A percentile compares a stretch with the other conserved stretches of the same genome.
Evolutionary conservation across 2,113 vertebrate genomes (phyloP).

Genomic region (Pterocles gutturalis): DNA sequence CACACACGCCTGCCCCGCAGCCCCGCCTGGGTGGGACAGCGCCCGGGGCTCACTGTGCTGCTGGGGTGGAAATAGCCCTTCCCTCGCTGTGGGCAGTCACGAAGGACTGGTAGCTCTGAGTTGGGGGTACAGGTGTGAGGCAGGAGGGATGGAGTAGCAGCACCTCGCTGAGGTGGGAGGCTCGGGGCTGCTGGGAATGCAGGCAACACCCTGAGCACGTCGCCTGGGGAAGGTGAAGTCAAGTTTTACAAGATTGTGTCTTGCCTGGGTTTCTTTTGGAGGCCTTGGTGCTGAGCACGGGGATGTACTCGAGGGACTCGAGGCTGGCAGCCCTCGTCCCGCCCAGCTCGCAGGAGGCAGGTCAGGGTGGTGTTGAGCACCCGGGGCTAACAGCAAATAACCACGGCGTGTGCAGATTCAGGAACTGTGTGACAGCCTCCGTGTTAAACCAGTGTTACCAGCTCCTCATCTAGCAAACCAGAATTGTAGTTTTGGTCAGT

Average conservation of each 20-base stretch:
- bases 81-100: fast-evolving
- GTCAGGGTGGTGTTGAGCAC: neutral
- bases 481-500: neutral
- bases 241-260: neutral
- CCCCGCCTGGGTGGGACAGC: fast-evolving
- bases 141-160: fast-evolving
- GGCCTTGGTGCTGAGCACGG: neutral
- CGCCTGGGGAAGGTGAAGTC: fast-evolving
- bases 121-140: fast-evolving
- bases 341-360: neutral
- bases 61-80: neutral
- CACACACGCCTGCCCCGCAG: fast-evolving
- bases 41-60: fast-evolving
- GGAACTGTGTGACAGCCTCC: neutral
- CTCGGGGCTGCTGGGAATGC: fast-evolving
- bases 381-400: neutral
- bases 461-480: fast-evolving
- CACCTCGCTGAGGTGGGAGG: neutral
- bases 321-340: fast-evolving
- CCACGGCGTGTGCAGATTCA: fast-evolving
- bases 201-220: fast-evolving
- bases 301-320: neutral
- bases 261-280: neutral
- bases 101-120: neutral
- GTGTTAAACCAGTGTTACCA: neutral